Percentiles rank a stretch among this genome's conserved stretches.
Conservation (phyloP, 2,113 vertebrate genomes). For the Nothobranchius furzeri region DNA sequence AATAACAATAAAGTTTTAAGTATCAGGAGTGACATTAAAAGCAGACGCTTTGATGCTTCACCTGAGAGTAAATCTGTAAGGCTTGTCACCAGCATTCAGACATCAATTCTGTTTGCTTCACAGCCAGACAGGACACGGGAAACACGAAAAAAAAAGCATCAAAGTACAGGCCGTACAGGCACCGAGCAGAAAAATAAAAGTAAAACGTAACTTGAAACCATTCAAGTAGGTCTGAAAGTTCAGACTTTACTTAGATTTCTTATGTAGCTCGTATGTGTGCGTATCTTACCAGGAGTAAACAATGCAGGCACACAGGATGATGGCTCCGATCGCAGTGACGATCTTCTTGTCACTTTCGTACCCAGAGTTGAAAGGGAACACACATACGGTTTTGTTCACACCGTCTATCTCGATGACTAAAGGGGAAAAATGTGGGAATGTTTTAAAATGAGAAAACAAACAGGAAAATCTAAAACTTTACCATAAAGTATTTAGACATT, state of each 20-base stretch:
- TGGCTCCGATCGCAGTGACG: constrained; percentile 85
- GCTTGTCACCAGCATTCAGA: too few species aligned
- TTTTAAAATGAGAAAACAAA: constrained; percentile 17
- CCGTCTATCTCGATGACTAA: constrained; percentile 69
- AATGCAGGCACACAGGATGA: constrained; percentile 88
- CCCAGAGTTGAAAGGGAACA: constrained; percentile 84
- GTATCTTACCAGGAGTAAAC: constrained; percentile 91
- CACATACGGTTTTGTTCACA: constrained; percentile 88
- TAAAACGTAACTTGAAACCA: not conserved
- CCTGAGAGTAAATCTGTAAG: too few species aligned
- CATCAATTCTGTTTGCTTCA: too few species aligned
- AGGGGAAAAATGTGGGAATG: constrained; percentile 43
- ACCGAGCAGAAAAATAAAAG: too few species aligned
- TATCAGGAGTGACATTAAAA: too few species aligned
- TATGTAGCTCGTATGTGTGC: not conserved
- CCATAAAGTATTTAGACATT: not conserved
- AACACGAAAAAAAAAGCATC: too few species aligned
- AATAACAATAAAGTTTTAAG: too few species aligned
- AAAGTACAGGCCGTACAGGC: not conserved
- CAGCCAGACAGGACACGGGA: too few species aligned
- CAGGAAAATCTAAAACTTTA: constrained; percentile 10
- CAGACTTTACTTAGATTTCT: too few species aligned
- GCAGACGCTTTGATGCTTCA: too few species aligned
- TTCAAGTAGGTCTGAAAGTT: not conserved
- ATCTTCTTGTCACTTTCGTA: constrained; percentile 86